Percentiles rank a stretch among this genome's conserved stretches.
These are phyloP conservation scores for Phragmatobia fuliginosa DNA, from an alignment of 2,888 invertebrate genomes.

Conservation along the genomic window DNA sequence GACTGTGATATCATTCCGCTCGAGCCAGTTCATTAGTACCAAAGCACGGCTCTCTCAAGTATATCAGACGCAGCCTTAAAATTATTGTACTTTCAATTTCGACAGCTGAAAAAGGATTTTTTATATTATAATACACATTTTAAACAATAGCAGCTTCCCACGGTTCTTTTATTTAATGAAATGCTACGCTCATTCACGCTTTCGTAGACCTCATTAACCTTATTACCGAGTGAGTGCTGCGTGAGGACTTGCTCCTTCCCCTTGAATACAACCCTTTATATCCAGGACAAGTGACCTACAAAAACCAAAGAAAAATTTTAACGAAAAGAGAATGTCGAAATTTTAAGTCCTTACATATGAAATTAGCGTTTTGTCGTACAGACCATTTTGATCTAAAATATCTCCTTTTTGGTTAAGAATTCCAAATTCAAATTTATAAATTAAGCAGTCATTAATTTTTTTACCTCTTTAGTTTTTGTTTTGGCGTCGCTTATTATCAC, in stretches of 20 bases:
- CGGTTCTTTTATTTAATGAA: slow-evolving; percentile 66
- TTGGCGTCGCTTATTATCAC: too few species aligned
- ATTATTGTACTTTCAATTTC: neutral
- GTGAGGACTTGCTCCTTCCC: slow-evolving; percentile 43
- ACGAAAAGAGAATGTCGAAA: neutral
- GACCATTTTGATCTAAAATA: too few species aligned
- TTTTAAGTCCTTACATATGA: too few species aligned
- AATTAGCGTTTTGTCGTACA: too few species aligned
- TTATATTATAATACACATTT: slow-evolving; percentile 19
- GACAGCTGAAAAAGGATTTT: slow-evolving; percentile 1
- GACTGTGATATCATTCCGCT: too few species aligned
- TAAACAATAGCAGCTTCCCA: slow-evolving; percentile 38
- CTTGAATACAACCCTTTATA: slow-evolving; percentile 42
- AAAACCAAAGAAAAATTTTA: slow-evolving; percentile 12
- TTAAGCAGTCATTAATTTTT: too few species aligned
- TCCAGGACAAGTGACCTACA: slow-evolving; percentile 47
- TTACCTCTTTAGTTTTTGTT: too few species aligned
- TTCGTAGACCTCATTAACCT: slow-evolving; percentile 78
- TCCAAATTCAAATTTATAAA: too few species aligned
- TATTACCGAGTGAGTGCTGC: slow-evolving; percentile 71
- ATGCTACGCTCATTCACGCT: slow-evolving; percentile 71
- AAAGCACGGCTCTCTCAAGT: too few species aligned
- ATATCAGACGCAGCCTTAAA: too few species aligned
- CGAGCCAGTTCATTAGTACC: too few species aligned
- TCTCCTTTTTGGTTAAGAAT: too few species aligned